A percentile compares a stretch with the other conserved stretches of the same genome.
These are phyloP conservation scores for Cerceris ruficornis DNA, from an alignment of 2,888 invertebrate species.

Conservation along the genomic window DNA sequence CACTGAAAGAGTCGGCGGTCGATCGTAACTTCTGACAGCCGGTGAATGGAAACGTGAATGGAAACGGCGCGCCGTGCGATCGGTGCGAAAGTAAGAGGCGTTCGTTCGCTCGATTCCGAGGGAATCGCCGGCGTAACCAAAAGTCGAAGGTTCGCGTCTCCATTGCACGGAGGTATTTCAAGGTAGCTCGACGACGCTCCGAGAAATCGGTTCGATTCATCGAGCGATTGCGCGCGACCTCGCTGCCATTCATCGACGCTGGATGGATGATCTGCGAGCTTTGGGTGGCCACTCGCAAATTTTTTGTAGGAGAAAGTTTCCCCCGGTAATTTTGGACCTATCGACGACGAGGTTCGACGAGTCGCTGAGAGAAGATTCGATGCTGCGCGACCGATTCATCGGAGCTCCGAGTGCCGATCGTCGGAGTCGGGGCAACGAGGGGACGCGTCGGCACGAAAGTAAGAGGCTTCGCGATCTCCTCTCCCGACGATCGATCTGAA, in stretches of 20 bases:
- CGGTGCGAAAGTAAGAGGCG: conserved; percentile 74
- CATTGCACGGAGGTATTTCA: conserved; percentile 41
- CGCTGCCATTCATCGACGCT: too few relatives aligned
- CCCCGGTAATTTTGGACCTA: not conserved
- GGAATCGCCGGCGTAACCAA: conserved; percentile 53
- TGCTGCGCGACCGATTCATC: conserved; percentile 11
- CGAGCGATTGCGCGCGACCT: not conserved
- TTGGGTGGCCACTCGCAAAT: too few relatives aligned
- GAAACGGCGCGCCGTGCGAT: conserved; percentile 67
- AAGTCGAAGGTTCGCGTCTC: conserved; percentile 60
- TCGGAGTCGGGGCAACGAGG: conserved; percentile 8
- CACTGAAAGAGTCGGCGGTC: conserved; percentile 63
- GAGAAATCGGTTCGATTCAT: conserved; percentile 27
- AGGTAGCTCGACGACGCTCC: conserved; percentile 51
- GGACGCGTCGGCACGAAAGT: conserved; percentile 64
- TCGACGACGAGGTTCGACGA: not conserved
- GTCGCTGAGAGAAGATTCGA: not conserved
- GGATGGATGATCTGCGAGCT: too few relatives aligned
- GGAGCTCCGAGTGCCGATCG: conserved; percentile 30
- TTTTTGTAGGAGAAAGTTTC: not conserved
- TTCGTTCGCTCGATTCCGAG: conserved; percentile 57
- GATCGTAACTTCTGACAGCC: conserved; percentile 64
- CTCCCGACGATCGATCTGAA: conserved; percentile 58
- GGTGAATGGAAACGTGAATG: conserved; percentile 79
- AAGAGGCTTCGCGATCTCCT: conserved; percentile 63